Conservation (phyloP, 2,888 invertebrate species). For the Zygaena filipendulae region DNA sequence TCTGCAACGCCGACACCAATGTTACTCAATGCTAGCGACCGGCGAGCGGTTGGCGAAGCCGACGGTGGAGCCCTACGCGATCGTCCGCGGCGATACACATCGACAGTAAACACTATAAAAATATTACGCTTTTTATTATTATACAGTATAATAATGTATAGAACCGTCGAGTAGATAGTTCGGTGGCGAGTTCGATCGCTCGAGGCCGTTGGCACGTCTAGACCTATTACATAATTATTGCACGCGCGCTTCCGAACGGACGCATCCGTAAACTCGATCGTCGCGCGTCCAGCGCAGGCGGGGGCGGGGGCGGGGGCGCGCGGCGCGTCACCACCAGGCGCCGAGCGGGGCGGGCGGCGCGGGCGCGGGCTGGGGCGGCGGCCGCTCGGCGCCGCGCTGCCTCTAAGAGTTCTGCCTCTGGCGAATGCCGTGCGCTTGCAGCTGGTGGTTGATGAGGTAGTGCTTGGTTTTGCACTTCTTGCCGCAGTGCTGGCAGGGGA, state of each 20-base stretch:
- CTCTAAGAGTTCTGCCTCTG: constrained; percentile 72
- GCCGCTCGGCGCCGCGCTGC: constrained; percentile 42
- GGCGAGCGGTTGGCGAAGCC: constrained; percentile 40
- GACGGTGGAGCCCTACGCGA: constrained; percentile 22
- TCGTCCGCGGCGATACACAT: constrained; percentile 20
- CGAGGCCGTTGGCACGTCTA: constrained; percentile 27
- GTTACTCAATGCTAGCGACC: constrained; percentile 31
- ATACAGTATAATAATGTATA: constrained; percentile 21
- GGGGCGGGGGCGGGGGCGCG: constrained; percentile 15
- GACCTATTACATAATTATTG: constrained; percentile 16
- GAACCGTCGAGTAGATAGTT: constrained; percentile 11
- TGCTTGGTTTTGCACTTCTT: constrained; percentile 82
- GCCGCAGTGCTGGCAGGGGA: constrained; percentile 78
- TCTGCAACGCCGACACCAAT: constrained; percentile 72
- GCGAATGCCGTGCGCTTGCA: constrained; percentile 79
- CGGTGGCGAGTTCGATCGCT: constrained; percentile 20
- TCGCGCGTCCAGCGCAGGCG: constrained; percentile 11
- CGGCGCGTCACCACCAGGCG: constrained; percentile 26
- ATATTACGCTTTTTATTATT: constrained; percentile 30
- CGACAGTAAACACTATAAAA: constrained; percentile 43
- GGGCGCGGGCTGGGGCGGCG: constrained; percentile 24
- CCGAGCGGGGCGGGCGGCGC: constrained; percentile 22
- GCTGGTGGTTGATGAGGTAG: constrained; percentile 80
- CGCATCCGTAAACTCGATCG: too few relatives aligned
- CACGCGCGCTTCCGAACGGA: too few relatives aligned